Evolutionary conservation across 2,888 invertebrate species (phyloP).

Genomic region (Polyommatus icarus): DNA sequence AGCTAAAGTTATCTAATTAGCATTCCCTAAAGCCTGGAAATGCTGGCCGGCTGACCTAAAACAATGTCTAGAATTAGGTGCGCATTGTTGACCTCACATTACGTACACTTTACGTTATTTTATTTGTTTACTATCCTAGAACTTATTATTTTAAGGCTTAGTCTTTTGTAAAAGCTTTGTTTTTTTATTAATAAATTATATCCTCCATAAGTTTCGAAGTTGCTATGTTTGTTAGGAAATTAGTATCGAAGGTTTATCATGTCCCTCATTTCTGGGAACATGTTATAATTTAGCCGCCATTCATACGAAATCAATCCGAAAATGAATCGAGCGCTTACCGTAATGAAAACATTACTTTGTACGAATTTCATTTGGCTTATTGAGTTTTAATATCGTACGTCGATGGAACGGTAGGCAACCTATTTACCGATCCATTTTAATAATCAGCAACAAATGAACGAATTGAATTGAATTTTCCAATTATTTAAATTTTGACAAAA

Average conservation of each 20-base stretch:
- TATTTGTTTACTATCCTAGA: no score
- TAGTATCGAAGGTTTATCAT: background rate
- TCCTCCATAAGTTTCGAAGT: no score
- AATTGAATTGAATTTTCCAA: background rate
- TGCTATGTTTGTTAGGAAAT: no score
- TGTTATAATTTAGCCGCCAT: background rate
- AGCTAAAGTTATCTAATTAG: no score
- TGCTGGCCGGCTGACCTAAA: no score
- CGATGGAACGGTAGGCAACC: background rate
- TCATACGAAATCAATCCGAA: background rate
- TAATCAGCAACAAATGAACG: background rate
- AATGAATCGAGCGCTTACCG: conserved; percentile 9
- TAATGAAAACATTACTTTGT: conserved; percentile 26
- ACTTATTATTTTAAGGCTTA: no score
- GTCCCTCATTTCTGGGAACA: background rate
- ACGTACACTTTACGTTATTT: no score
- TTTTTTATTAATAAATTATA: no score
- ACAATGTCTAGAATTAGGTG: no score
- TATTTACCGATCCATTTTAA: background rate
- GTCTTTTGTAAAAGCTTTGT: no score
- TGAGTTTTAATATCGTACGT: conserved; percentile 2
- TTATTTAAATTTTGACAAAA: background rate
- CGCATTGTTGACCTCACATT: no score
- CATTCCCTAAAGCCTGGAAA: no score
- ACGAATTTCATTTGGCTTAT: conserved; percentile 17